Percentiles rank a stretch among this genome's conserved stretches.
Evolutionary conservation across 2,113 vertebrate genomes (phyloP).

Genomic region (Ovibos moschatus): DNA sequence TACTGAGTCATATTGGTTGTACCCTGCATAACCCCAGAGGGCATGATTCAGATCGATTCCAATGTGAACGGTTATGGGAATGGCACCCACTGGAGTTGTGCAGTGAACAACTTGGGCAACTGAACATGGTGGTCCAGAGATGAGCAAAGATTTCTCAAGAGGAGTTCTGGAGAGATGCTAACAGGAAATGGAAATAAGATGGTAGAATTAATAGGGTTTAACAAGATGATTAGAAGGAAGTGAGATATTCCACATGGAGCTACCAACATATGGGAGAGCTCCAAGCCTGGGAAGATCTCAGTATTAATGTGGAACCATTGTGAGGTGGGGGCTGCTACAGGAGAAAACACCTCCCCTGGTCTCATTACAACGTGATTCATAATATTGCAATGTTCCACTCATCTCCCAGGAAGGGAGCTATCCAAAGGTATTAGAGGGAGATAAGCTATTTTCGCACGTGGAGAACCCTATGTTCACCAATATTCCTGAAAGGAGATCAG

Average conservation of each 20-base stretch:
- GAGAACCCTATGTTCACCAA: neutral
- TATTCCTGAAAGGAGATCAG: neutral
- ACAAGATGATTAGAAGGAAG: neutral
- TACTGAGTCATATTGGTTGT: neutral
- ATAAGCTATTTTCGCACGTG: no score
- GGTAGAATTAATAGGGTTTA: neutral
- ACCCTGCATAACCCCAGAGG: neutral
- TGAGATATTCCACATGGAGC: neutral
- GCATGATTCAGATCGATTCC: neutral
- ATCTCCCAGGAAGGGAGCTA: no score
- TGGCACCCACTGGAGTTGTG: neutral
- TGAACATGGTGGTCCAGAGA: no score
- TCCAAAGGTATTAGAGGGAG: neutral
- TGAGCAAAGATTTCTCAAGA: neutral
- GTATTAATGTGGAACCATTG: no score
- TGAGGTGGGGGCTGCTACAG: fast-evolving
- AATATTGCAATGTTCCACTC: fast-evolving
- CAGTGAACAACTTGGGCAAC: neutral
- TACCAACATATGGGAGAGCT: neutral
- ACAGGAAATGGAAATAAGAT: neutral
- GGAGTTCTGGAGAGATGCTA: neutral
- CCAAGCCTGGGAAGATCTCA: neutral
- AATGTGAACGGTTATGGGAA: neutral
- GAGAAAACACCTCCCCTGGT: neutral
- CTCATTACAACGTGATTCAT: fast-evolving